A percentile compares a stretch with the other conserved stretches of the same genome.
Evolutionary conservation across 2,113 vertebrate species (phyloP).

Genomic region (Antennarius striatus): DNA sequence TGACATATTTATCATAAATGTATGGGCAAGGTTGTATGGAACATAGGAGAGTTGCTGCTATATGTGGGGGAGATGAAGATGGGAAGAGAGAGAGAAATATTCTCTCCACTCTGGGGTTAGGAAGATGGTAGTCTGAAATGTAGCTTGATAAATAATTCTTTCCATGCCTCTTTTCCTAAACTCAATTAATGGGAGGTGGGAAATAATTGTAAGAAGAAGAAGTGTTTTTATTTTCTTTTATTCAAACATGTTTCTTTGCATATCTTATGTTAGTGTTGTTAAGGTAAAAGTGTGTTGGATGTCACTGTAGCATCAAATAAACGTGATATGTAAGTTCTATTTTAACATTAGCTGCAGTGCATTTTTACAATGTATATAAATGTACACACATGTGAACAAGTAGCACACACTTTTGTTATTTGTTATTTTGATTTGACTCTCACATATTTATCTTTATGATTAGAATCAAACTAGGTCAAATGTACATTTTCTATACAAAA

Average conservation of each 20-base stretch:
- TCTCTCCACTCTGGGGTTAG: slow-evolving; percentile 62
- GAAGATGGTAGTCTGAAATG: slow-evolving; percentile 28
- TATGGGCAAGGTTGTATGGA: slow-evolving; percentile 69
- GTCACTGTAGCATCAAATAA: slow-evolving; percentile 42
- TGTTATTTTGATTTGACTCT: too few relatives aligned
- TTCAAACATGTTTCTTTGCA: background rate
- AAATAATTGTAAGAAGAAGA: too few relatives aligned
- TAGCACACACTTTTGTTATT: too few relatives aligned
- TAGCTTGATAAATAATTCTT: slow-evolving; percentile 84
- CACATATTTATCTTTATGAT: too few relatives aligned
- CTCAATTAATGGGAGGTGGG: slow-evolving; percentile 80
- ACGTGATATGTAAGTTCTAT: slow-evolving; percentile 17
- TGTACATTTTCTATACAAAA: too few relatives aligned
- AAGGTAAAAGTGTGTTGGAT: slow-evolving; percentile 22
- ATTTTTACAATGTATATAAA: too few relatives aligned
- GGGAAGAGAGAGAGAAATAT: background rate
- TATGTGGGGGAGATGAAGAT: slow-evolving; percentile 24
- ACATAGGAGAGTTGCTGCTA: slow-evolving; percentile 36
- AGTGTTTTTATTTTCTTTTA: background rate
- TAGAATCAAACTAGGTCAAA: too few relatives aligned
- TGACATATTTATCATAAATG: slow-evolving; percentile 89
- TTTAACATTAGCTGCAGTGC: background rate
- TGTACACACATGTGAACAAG: too few relatives aligned
- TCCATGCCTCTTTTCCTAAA: slow-evolving; percentile 72
- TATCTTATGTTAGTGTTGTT: slow-evolving; percentile 13